Evolutionary conservation across 2,113 vertebrate genomes (phyloP), one percentile per base, ranked within the genome.

Genomic region (Charadrius vociferus): DNA sequence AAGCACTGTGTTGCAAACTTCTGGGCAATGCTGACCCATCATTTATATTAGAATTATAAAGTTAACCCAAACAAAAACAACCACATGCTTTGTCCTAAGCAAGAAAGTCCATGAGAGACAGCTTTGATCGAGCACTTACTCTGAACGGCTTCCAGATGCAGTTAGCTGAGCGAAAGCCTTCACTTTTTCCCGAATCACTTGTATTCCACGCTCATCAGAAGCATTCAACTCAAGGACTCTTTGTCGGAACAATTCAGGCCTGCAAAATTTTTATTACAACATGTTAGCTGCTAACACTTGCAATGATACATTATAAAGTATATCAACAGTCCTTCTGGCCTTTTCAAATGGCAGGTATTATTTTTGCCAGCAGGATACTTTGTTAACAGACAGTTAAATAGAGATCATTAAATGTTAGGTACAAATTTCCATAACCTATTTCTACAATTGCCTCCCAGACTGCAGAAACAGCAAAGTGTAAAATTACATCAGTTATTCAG

Each of bases 161-260:
- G 99, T 99, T 14, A 99, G 98, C 94, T 99, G 99, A 92, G 99
- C 99, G 95, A 99, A 99, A 66, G 91, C 98, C 97, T 99, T 99
- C 94, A 99, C 99, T 95, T 99, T 99, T 53, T 99, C 98, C 74
- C 99, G 98, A 90, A 99, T 86, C 67, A 99, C 99, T 98, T 99
- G 99, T 95, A 99, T 99, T 62, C 99, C 99, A 85, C 99, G 98
- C 94, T 99, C 99, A 94, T 99, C 99, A 1, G 99, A 99, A 67
- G 99, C 99, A 23, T 99, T 99, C 91, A 99, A 98, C 96, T 99
- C 99, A 66, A 99, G 98, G 88, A 99, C 99, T 96, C 99, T 98
- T 93, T 99, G 98, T 34, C 98, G 98, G 96, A 99, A 99, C 84
- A 99, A 97, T 86, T 99, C 98, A 19, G 99, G 99, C 43, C 99